Evolutionary conservation across 2,113 vertebrate species (phyloP), one percentile per base, ranked within the genome.

Genomic region (Clarias magur): DNA sequence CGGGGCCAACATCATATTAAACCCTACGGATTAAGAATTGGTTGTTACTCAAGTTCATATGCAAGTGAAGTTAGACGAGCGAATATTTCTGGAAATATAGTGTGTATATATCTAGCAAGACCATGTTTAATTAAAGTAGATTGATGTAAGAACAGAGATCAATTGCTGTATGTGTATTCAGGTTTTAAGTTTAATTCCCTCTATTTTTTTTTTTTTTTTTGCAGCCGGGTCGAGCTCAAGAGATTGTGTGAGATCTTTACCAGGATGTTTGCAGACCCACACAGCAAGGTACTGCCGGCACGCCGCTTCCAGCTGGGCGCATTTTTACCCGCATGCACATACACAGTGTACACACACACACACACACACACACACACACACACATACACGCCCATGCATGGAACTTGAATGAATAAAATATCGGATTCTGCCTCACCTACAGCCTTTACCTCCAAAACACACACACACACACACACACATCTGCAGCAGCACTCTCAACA

Each of bases 161-260:
- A 70, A 13, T 67, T 67, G 65, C 68, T 19, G 57, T 17, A 4
- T 59, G 62, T 48, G 38, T 56, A 1, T 17, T 79, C 17, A 79
- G 30, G 23, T 78, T 27, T 53, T 23, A 57, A 27, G 5, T 59
- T 80, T 21, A 34, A 38, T 60, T 38, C 25, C 70, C 15, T 12
- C 1, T 73, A n/a, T n/a, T 4, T 42, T 42, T 5, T 42, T 42
- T 5, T 42, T 48, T 88, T 56, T 70, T 87, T 75, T 89, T 90
- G 75, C 95, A 99, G 98, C 92, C 98, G 97, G 83, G 98, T 99
- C 87, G 98, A 99, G 92, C 94, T 99, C 93, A 99, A 99, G 95
- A 96, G 98, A 86, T 95, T 99, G 81, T 99, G 98, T 94, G 98
- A 99, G 93, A 99, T 99, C 95, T 99, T 99, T 95, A 99, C 98